Evolutionary conservation across 2,113 vertebrate species (phyloP).

Genomic region (Craseonycteris thonglongyai): DNA sequence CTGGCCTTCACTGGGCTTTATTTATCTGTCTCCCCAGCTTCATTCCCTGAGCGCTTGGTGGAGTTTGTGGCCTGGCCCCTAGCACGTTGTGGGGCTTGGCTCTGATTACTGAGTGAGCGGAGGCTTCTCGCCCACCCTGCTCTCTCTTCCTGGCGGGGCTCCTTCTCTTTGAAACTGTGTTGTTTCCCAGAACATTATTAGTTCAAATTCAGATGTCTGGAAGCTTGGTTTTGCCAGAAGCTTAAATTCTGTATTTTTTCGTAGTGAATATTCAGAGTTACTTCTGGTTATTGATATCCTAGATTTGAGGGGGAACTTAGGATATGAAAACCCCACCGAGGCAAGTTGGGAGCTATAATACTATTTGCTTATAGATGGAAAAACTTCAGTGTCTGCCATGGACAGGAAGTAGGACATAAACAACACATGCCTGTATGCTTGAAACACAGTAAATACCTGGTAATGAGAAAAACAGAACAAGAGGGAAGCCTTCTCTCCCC

Average conservation of each 20-base stretch:
- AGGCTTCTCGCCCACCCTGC: background rate
- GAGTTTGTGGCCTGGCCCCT: fast-evolving
- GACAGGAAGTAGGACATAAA: background rate
- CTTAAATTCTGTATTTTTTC: background rate
- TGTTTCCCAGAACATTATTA: background rate
- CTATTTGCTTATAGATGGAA: background rate
- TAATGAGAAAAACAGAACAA: background rate
- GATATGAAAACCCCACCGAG: background rate
- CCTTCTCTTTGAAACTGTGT: background rate
- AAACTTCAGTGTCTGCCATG: background rate
- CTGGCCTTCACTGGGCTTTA: background rate
- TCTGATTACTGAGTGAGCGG: background rate
- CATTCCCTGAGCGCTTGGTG: fast-evolving
- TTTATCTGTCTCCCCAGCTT: no score
- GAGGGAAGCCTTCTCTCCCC: background rate
- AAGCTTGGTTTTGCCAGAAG: background rate
- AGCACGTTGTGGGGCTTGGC: background rate
- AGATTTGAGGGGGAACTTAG: background rate
- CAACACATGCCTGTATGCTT: background rate
- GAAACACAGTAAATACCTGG: background rate
- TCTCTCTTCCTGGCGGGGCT: background rate
- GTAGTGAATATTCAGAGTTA: background rate
- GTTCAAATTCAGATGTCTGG: background rate
- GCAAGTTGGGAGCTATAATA: background rate
- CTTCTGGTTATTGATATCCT: background rate